phyloP scores from a whole-genome alignment of 2,797 vertebrate species.

The Siniperca scherzeri region DNA sequence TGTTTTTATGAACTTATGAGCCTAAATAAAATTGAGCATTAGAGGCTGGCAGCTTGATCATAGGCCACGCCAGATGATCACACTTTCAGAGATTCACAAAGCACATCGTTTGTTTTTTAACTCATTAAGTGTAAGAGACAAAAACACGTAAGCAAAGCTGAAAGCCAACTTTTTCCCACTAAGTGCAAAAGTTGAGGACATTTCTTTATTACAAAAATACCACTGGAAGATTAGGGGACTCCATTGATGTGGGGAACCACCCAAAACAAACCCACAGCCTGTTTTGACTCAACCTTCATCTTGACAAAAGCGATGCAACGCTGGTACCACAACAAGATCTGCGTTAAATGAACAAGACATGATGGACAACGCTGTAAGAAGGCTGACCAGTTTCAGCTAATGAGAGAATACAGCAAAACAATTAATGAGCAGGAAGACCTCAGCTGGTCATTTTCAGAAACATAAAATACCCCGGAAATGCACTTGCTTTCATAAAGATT shows the following conservation, averaged over 20 bases:
- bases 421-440: constrained; percentile 2
- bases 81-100: not conserved
- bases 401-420: not conserved
- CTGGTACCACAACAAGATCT: constrained; percentile 27
- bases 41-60: not conserved
- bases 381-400: not conserved
- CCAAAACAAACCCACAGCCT: constrained; percentile 22
- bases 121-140: not conserved
- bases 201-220: constrained; percentile 19
- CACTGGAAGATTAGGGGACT: constrained; percentile 32
- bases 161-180: not conserved
- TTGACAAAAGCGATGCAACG: constrained; percentile 30
- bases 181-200: not conserved
- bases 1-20: not conserved
- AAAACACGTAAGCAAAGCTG: not conserved
- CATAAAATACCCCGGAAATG: constrained; percentile 2
- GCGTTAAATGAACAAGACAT: constrained; percentile 29
- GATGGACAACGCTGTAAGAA: not conserved
- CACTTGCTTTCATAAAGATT: not conserved
- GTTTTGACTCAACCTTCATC: constrained; percentile 30
- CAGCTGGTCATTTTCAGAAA: constrained; percentile 1
- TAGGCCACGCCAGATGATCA: not conserved
- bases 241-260: constrained; percentile 48
- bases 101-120: constrained; percentile 2
- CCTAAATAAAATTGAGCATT: not conserved